These are phyloP conservation scores for Agrotis puta DNA, from an alignment of 2,888 invertebrate genomes.

Conservation along the genomic window DNA sequence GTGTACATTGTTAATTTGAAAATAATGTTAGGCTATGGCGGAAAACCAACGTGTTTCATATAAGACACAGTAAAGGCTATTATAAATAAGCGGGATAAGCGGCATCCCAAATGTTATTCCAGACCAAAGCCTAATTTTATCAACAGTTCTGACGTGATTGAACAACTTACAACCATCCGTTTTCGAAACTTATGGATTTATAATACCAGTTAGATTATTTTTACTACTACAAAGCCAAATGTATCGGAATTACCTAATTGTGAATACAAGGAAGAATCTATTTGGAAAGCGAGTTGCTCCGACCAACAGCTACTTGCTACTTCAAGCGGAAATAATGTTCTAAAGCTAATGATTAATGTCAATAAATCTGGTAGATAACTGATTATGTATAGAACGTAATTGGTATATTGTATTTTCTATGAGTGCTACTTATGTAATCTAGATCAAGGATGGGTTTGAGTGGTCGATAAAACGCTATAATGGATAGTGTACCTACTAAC, in stretches of 20 bases:
- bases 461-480: too few relatives aligned
- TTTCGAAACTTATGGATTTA: too few relatives aligned
- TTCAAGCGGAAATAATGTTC: conserved; percentile 51
- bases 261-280: conserved; percentile 45
- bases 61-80: too few relatives aligned
- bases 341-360: conserved; percentile 42
- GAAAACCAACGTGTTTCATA: too few relatives aligned
- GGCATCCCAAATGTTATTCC: too few relatives aligned
- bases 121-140: too few relatives aligned
- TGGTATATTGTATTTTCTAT: conserved; percentile 10
- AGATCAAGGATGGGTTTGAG: neutral
- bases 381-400: conserved; percentile 16
- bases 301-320: conserved; percentile 20
- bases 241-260: conserved; percentile 42
- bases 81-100: too few relatives aligned
- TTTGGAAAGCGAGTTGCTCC: conserved; percentile 49
- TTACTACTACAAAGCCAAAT: conserved; percentile 12
- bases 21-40: too few relatives aligned
- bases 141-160: too few relatives aligned
- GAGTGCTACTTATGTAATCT: conserved; percentile 12
- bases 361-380: conserved; percentile 35
- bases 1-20: too few relatives aligned
- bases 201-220: neutral
- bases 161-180: too few relatives aligned
- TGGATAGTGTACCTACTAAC: neutral